phyloP scores from a whole-genome alignment of 2,113 vertebrate genomes.

The Piprites chloris region DNA sequence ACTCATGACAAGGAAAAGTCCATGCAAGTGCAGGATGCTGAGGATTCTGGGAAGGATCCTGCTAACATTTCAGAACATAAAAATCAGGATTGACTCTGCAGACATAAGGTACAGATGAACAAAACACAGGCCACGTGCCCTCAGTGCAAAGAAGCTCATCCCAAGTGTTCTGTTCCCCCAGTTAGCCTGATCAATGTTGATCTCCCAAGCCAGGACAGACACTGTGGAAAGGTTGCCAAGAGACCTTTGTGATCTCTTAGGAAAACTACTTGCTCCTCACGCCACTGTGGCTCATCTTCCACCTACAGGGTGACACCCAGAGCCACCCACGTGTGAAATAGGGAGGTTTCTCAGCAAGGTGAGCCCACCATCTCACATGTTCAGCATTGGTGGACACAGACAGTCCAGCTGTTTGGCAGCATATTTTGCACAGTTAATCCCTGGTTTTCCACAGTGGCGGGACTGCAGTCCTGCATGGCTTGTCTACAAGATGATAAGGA shows the following conservation, averaged over 20 bases:
- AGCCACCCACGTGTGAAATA: rapidly evolving
- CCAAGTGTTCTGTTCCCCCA: background rate
- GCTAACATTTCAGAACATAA: background rate
- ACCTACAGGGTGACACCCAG: background rate
- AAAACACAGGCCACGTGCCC: rapidly evolving
- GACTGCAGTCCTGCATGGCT: background rate
- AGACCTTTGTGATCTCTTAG: background rate
- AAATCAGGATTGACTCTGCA: background rate
- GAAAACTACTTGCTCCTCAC: background rate
- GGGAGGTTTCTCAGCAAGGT: background rate
- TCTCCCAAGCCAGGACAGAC: background rate
- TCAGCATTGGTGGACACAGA: background rate
- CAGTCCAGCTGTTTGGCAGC: background rate
- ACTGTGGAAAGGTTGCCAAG: background rate
- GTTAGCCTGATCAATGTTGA: background rate
- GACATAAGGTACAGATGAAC: background rate
- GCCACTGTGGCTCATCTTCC: background rate
- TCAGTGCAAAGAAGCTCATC: background rate
- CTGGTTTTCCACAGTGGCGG: background rate
- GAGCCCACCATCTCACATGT: background rate
- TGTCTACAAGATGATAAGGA: background rate
- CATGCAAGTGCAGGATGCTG: rapidly evolving
- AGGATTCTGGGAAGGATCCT: background rate
- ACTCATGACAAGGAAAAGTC: background rate
- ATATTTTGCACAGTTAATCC: background rate